Conservation (phyloP, 2,888 invertebrate species). For the Drosophila robusta region DNA sequence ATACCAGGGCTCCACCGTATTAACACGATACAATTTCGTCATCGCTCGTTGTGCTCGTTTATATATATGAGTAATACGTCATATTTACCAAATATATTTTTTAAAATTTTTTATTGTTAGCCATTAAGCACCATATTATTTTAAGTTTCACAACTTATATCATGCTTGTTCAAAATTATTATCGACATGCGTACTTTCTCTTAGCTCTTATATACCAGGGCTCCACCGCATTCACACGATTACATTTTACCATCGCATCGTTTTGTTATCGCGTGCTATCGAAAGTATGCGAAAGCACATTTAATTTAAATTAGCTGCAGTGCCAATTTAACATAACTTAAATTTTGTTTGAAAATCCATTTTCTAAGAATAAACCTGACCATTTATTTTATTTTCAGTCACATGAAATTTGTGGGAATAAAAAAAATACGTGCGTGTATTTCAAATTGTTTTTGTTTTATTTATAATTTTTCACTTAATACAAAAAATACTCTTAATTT, state of each 20-base stretch:
- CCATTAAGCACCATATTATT: too few species aligned
- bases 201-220: not conserved
- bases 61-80: too few species aligned
- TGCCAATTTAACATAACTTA: not conserved
- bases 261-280: not conserved
- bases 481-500: conserved; percentile 77
- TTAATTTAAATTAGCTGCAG: not conserved
- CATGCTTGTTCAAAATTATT: not conserved
- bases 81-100: too few species aligned
- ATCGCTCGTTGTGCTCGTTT: too few species aligned
- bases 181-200: not conserved
- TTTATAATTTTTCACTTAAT: conserved; percentile 75
- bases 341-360: not conserved
- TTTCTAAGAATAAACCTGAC: not conserved
- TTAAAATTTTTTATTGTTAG: too few species aligned
- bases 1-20: not conserved
- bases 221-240: not conserved
- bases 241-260: not conserved
- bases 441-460: conserved; percentile 57
- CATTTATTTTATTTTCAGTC: not conserved
- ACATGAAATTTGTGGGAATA: not conserved
- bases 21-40: too few species aligned
- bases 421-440: conserved; percentile 1
- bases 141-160: too few species aligned
- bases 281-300: not conserved